phyloP scores from a whole-genome alignment of 2,888 invertebrate genomes.

The Ectemnius lituratus region DNA sequence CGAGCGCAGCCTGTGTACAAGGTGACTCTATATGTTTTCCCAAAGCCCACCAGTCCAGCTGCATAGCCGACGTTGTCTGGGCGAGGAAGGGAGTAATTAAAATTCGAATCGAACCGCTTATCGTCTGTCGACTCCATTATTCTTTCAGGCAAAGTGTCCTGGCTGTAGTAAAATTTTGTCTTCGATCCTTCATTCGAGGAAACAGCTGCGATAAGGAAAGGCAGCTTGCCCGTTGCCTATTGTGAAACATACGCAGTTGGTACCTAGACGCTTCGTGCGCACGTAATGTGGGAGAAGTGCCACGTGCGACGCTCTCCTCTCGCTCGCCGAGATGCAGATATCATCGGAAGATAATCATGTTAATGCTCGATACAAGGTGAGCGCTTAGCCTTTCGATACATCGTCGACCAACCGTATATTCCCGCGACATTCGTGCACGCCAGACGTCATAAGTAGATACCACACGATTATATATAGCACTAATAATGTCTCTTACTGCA shows the following conservation, averaged over 20 bases:
- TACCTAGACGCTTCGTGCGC: too few species aligned
- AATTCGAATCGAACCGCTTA: neutral
- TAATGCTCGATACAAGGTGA: conserved; percentile 57
- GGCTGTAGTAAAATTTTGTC: neutral
- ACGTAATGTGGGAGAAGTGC: neutral
- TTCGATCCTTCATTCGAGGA: neutral
- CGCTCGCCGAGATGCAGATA: conserved; percentile 54
- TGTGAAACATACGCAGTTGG: neutral
- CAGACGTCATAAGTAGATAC: too few species aligned
- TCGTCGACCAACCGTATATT: conserved; percentile 7
- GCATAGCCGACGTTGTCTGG: neutral
- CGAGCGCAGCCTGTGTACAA: conserved; percentile 60
- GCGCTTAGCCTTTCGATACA: conserved; percentile 41
- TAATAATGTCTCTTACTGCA: too few species aligned
- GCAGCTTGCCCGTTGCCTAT: too few species aligned
- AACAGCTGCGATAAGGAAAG: neutral
- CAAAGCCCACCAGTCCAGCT: conserved; percentile 47
- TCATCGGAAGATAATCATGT: conserved; percentile 64
- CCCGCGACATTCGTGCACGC: too few species aligned
- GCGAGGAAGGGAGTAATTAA: neutral
- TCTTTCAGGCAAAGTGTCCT: neutral
- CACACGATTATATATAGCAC: too few species aligned
- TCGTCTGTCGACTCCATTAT: neutral
- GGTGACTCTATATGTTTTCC: conserved; percentile 66
- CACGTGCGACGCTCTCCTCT: neutral